A percentile compares a stretch with the other conserved stretches of the same genome.
These are phyloP conservation scores for Mechanitis messenoides DNA, from an alignment of 2,888 invertebrate species.

Conservation along the genomic window DNA sequence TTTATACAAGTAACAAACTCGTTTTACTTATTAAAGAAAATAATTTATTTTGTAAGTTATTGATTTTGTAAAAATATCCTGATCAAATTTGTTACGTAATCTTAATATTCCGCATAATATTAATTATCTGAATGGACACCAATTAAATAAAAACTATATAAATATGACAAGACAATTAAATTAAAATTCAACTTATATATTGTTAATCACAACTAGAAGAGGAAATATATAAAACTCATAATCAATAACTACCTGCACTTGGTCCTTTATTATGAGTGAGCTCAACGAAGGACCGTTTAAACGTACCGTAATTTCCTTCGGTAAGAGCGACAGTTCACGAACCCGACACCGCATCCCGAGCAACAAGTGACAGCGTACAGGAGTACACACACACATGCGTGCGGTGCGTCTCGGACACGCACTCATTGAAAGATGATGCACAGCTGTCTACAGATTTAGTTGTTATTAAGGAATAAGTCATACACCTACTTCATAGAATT, in stretches of 20 bases:
- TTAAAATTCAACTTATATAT: constrained; percentile 1
- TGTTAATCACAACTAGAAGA: background rate
- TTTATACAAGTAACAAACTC: background rate
- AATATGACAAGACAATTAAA: background rate
- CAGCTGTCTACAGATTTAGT: constrained; percentile 17
- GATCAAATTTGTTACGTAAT: no score
- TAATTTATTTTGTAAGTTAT: no score
- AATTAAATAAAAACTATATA: background rate
- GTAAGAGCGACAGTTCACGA: constrained; percentile 30
- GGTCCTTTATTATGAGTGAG: constrained; percentile 30
- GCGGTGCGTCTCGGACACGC: constrained; percentile 11
- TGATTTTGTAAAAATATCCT: no score
- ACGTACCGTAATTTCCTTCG: constrained; percentile 30
- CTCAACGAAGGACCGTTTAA: constrained; percentile 27
- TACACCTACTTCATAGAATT: constrained; percentile 1
- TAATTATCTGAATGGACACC: no score
- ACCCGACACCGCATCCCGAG: constrained; percentile 27
- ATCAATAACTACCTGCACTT: constrained; percentile 36
- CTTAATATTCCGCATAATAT: no score
- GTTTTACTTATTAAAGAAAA: no score
- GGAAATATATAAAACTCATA: constrained; percentile 28
- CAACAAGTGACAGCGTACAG: constrained; percentile 30
- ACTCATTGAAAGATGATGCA: constrained; percentile 9
- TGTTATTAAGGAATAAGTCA: constrained; percentile 9
- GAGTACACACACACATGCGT: constrained; percentile 12